phyloP scores from a whole-genome alignment of 2,113 vertebrate genomes.

The Genyomyrus donnyi region DNA sequence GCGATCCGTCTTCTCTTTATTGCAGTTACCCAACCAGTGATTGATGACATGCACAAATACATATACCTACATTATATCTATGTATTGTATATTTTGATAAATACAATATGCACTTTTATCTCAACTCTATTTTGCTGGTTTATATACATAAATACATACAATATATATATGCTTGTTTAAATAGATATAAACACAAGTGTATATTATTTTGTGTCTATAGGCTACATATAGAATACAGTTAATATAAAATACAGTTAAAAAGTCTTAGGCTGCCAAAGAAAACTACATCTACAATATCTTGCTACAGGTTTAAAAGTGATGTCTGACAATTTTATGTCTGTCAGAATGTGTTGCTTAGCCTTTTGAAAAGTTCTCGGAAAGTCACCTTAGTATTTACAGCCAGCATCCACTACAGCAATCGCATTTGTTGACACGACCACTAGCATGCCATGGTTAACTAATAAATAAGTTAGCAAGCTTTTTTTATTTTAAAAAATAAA shows the following conservation, averaged over 20 bases:
- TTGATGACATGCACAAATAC: neutral
- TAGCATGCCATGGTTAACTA: neutral
- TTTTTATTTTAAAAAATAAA: neutral
- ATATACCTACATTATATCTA: neutral
- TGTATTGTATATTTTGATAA: neutral
- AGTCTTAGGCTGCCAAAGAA: neutral
- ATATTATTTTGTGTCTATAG: neutral
- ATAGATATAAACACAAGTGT: neutral
- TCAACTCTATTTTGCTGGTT: neutral
- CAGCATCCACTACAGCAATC: neutral
- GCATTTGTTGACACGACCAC: neutral
- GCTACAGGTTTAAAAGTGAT: neutral
- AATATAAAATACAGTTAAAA: neutral
- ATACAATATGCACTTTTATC: neutral
- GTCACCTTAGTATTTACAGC: neutral
- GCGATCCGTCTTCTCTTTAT: neutral
- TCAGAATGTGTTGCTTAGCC: neutral
- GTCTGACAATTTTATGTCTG: neutral
- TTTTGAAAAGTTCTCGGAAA: neutral
- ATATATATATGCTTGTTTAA: neutral
- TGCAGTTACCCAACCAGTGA: neutral
- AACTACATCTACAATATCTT: neutral
- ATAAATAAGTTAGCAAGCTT: neutral
- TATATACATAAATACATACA: neutral
- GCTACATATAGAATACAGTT: neutral